Evolutionary conservation across 2,888 invertebrate species (phyloP).

Genomic region (Perizoma flavofasciatum): DNA sequence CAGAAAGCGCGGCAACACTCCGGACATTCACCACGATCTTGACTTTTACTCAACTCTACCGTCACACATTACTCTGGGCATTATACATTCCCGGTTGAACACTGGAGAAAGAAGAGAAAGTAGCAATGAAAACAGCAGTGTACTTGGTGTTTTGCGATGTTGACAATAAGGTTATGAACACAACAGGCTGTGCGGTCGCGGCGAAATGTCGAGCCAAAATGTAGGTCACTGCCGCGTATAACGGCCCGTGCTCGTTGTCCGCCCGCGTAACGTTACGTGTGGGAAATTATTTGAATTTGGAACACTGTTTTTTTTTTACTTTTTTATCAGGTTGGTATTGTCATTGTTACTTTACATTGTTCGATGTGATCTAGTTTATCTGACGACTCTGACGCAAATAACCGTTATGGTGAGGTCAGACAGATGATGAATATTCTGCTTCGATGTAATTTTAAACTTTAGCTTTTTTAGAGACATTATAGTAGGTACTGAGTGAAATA

Average conservation of each 20-base stretch:
- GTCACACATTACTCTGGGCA: conserved; percentile 15
- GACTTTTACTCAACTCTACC: conserved; percentile 37
- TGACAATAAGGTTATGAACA: conserved; percentile 69
- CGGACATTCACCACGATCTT: conserved; percentile 36
- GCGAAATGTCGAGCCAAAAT: conserved; percentile 68
- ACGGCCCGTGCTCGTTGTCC: conserved; percentile 79
- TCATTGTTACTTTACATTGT: conserved; percentile 64
- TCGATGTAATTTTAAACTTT: conserved; percentile 5
- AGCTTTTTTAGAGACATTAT: background rate
- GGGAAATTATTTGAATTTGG: conserved; percentile 84
- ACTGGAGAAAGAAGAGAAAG: conserved; percentile 37
- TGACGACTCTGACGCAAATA: conserved; percentile 40
- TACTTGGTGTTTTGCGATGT: conserved; percentile 28
- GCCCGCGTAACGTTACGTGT: conserved; percentile 84
- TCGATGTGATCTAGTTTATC: conserved; percentile 70
- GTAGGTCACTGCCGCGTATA: conserved; percentile 82
- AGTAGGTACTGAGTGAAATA: background rate
- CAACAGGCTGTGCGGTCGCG: conserved; percentile 58
- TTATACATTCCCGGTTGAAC: conserved; percentile 46
- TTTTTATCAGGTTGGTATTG: conserved; percentile 60
- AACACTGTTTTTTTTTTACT: conserved; percentile 69
- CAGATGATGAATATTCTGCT: conserved; percentile 8
- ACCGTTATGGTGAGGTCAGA: conserved; percentile 49
- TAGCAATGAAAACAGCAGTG: conserved; percentile 41
- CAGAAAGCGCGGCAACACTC: conserved; percentile 78